Base-by-base conservation (phyloP, 2,797 vertebrate genomes). In the Epinephelus awoara region DNA sequence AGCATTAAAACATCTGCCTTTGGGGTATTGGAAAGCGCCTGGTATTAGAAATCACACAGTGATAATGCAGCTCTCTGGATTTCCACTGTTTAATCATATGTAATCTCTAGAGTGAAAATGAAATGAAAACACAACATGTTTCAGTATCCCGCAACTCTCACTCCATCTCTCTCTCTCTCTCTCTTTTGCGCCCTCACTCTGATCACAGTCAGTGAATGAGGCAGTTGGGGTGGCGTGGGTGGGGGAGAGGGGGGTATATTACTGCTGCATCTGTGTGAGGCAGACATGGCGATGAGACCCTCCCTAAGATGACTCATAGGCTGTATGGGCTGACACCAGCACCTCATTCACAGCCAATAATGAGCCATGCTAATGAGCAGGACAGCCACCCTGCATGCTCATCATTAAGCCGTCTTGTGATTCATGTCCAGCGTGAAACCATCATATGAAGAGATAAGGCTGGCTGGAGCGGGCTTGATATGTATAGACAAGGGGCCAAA, bases 271-370 rank as follows among this genome's bases (percentile, higher is more conserved):
- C 74, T 81, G 83, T 69, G 88, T 75, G 83, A 89, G 80, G 81
- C 83, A 88, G 83, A 76, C 87, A 89, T 89, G 89, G 92, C 72
- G 72, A 80, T 88, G 88, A 88, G 90, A 90, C 90, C 85, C 89
- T 93, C 90, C 88, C 89, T 85, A 50, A 82, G 86, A 92, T 94
- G 94, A 96, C 87, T 96, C 93, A 94, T 91, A 86, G 83, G 86
- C 85, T 90, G 92, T 77, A 88, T 88, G 87, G 90, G 92, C 93
- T 93, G 93, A 94, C 93, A 95, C 93, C 92, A 85, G 87, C 94
- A 95, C 91, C 94, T 95, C 94, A 94, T 95, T 95, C 92, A 91
- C 93, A 93, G 92, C 88, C 91, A 93, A 95, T 94, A 95, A 95
- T 93, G 93, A 94, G 93, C 86, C 92, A 95, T 93, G 93, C 92